These are phyloP conservation scores for Stegophylla sp. DNA, from an alignment of 2,888 invertebrate genomes.

Conservation along the genomic window DNA sequence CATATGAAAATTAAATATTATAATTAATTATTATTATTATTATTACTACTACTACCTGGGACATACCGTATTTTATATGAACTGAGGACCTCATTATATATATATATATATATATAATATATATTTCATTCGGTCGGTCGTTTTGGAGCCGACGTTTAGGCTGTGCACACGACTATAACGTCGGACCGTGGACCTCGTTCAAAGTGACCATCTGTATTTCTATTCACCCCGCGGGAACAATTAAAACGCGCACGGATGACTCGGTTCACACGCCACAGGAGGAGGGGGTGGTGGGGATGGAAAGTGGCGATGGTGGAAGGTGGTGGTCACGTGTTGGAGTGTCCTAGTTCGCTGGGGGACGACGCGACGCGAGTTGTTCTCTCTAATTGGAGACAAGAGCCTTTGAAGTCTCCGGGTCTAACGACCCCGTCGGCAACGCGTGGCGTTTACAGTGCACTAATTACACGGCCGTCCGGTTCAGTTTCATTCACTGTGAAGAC, in stretches of 20 bases:
- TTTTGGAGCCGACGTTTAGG: not conserved
- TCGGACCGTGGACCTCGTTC: not conserved
- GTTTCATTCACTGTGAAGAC: not conserved
- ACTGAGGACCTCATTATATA: too few species aligned
- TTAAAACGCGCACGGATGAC: slow-evolving; percentile 6
- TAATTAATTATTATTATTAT: not conserved
- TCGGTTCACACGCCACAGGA: not conserved
- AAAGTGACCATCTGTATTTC: not conserved
- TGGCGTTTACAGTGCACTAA: not conserved
- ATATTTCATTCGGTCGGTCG: not conserved
- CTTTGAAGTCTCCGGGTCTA: slow-evolving; percentile 43
- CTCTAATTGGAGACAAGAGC: slow-evolving; percentile 32
- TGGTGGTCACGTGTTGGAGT: not conserved
- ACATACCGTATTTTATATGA: not conserved
- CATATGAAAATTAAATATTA: not conserved
- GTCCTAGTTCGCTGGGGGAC: not conserved
- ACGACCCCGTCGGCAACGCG: not conserved
- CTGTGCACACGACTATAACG: too few species aligned
- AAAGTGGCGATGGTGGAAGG: not conserved
- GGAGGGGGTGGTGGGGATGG: too few species aligned
- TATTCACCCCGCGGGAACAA: not conserved
- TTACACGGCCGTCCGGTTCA: slow-evolving; percentile 34
- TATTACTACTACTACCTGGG: not conserved
- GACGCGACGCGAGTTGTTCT: not conserved
- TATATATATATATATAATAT: too few species aligned